Percentiles rank a stretch among this genome's conserved stretches.
Conservation (phyloP, 2,113 vertebrate genomes). For the cat (Felis catus) region F.catus_Fca126_mat1.0 CM031416.1:44114501-44115000, state of each 20-base stretch:
- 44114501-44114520: neutral
- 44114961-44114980: neutral
- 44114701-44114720: neutral
- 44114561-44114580: neutral
- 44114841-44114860: neutral
- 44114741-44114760: rapidly evolving
- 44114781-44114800: neutral
- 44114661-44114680: neutral
- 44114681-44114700: neutral
- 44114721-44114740: neutral
- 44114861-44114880: neutral
- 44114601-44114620: neutral
- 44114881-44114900: neutral
- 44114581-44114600: conserved; percentile 18
- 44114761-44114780: neutral
- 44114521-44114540: conserved; percentile 26
- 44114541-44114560: neutral
- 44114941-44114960: neutral
- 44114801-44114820: neutral
- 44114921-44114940: neutral
- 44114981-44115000: neutral
- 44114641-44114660: neutral
- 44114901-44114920: neutral
- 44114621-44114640: neutral
- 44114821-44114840: neutral